These are phyloP conservation scores for Aspiorhynchus laticeps DNA, from an alignment of 2,113 vertebrate species.

Conservation along the genomic window DNA sequence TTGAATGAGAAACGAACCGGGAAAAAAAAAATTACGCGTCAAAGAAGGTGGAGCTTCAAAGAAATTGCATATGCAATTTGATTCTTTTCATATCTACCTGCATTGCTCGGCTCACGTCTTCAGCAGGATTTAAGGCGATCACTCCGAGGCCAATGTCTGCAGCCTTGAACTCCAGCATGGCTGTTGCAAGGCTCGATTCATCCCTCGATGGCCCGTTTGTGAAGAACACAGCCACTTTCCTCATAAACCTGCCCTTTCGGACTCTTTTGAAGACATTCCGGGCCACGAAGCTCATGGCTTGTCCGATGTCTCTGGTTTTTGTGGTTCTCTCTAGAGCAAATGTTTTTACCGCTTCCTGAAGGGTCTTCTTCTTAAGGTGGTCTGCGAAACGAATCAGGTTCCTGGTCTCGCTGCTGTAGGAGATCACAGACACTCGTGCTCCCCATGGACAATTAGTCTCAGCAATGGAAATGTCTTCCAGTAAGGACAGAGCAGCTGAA, in stretches of 20 bases:
- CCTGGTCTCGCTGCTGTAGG: conserved; percentile 73
- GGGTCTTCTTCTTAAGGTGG: conserved; percentile 62
- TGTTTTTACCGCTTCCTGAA: conserved; percentile 72
- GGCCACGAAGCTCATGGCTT: conserved; percentile 82
- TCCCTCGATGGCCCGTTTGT: conserved; percentile 69
- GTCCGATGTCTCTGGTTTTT: conserved; percentile 75
- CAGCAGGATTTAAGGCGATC: conserved; percentile 75
- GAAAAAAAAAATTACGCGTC: no score
- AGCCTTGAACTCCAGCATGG: conserved; percentile 79
- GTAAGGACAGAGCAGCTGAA: conserved; percentile 68
- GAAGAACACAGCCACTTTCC: conserved; percentile 86
- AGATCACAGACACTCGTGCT: conserved; percentile 80
- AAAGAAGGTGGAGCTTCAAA: no score
- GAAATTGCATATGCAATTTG: background rate
- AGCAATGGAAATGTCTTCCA: conserved; percentile 75
- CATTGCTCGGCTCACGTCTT: conserved; percentile 70
- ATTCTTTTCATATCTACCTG: conserved; percentile 67
- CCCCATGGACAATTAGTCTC: conserved; percentile 85
- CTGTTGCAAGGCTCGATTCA: conserved; percentile 65
- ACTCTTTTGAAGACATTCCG: conserved; percentile 83
- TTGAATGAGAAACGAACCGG: no score
- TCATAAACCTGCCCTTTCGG: conserved; percentile 72
- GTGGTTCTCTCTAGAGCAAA: conserved; percentile 72
- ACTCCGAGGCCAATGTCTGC: conserved; percentile 74
- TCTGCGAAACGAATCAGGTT: conserved; percentile 85